Base-by-base conservation (phyloP, 2,797 vertebrate species). In the Aeoliscus strigatus region DNA sequence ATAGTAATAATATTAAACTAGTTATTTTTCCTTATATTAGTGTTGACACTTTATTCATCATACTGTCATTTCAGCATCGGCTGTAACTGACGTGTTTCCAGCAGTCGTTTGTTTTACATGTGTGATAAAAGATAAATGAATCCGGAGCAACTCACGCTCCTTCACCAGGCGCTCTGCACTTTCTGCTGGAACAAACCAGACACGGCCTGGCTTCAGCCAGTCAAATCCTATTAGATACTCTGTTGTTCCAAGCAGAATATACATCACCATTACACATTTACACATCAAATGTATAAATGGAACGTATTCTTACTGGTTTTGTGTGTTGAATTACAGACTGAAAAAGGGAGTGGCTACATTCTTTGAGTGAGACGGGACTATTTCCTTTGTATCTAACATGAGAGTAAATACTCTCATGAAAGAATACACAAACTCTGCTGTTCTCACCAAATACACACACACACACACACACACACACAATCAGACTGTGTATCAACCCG, bases 111-210 rank as follows among this genome's bases (percentile, higher is more conserved):
- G 48, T 67, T 77, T 74, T 72, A 17, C 57, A 51, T 66, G 83
- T 63, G 48, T 66, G 78, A 78, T 79, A 64, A 70, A 77, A 75
- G 66, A 81, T 83, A 43, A 84, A 87, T 84, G 73, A 80, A 83
- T 82, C 52, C 83, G 43, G 65, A 73, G 59, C 34, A 37, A 53
- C 44, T 58, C 16, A 15, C 52, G 66, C 74, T 56, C 66, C 50
- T 56, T 69, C 64, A 53, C 70, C 69, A 18, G 35, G 48, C 64
- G 42, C 35, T 50, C 51, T 53, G 45, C 56, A 61, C 33, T 50
- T 54, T 60, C 43, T 51, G 62, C 56, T 65, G 70, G 67, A 81
- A 82, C 73, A 82, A 81, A 79, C 78, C 60, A 47, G 51, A 73
- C 39, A 61, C 16, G 37, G 47, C 49, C 76, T 42, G 46, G 67